Evolutionary conservation across 1,140 invertebrate species (phyloP).

Genomic region (fruit fly (Drosophila melanogaster)): Release_6_plus_ISO1_MT NT_033777.3:13205501-13206000

Average conservation of each 20-base stretch:
- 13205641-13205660: neutral
- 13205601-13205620: conserved; percentile 4
- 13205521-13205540: conserved; percentile 29
- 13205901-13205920: conserved; percentile 61
- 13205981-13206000: conserved; percentile 25
- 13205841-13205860: neutral
- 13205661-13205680: neutral
- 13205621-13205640: neutral
- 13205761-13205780: neutral
- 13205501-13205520: neutral
- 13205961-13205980: conserved; percentile 49
- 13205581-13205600: conserved; percentile 11
- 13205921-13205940: conserved; percentile 49
- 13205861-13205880: neutral
- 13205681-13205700: conserved; percentile 15
- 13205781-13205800: conserved; percentile 34
- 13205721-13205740: conserved; percentile 20
- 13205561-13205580: conserved; percentile 5
- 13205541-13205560: neutral
- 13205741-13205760: conserved; percentile 38
- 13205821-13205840: conserved; percentile 7
- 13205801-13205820: neutral
- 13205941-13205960: conserved; percentile 44
- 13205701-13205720: conserved; percentile 48
- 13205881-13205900: conserved; percentile 34